Evolutionary conservation across 2,797 vertebrate genomes (phyloP), one percentile per base, ranked within the genome.

Genomic region (Enoplosus armatus): DNA sequence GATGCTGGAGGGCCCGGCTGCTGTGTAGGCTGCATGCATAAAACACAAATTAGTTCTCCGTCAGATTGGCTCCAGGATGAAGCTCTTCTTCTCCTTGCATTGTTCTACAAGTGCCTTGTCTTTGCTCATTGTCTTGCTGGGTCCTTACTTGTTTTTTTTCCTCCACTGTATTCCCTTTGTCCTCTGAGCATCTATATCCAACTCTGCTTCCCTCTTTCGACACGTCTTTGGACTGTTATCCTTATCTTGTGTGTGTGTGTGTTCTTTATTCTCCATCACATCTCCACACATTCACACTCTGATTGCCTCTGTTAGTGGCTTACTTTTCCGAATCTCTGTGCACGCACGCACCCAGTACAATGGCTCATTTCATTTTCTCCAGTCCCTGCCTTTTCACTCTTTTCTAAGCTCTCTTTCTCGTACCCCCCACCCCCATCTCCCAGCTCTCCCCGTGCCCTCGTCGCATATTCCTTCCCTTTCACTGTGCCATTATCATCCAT

Each of bases 401-500:
- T 72, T 60, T 50, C 54, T 33, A 54, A 60, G 24, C 56, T 74
- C 67, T 67, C 9, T 10, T 20, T 55, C 45, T 20, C 53, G 45
- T 33, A 54, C 33, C 33, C 53, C n/a, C n/a, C n/a, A n/a, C n/a
- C n/a, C n/a, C 68, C 6, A n/a, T 69, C 43, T 71, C 65, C 11
- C 12, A 75, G 63, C 72, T 65, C 18, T 72, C 33, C 1, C 0
- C 27, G 48, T 70, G 62, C 56, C 74, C 69, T 45, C 18, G 58
- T 70, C 22, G 10, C 53, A 76, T 51, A 85, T 75, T 67, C 31
- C 60, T 65, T 61, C 18, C 39, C 33, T 72, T 78, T 81, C 77
- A 56, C 55, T 33, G 72, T 66, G 35, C 79, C 65, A 89, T 90
- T 85, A 82, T 85, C 78, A 87, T 89, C 86, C 78, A 83, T 91